Conservation (phyloP, 2,888 invertebrate genomes). For the Deilephila porcellus region DNA sequence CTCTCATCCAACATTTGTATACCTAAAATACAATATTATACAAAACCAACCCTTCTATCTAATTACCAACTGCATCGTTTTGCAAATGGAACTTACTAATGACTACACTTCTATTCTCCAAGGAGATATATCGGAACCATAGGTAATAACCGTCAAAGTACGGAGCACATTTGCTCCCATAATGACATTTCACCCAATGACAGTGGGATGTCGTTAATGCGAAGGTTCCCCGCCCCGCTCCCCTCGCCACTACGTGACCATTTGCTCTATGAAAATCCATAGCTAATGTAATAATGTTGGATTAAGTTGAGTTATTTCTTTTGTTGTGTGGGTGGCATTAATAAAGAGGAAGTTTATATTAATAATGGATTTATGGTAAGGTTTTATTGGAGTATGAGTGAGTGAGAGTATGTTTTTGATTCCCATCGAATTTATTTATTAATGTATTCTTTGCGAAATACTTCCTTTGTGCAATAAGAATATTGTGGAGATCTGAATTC, state of each 20-base stretch:
- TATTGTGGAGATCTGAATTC: too few relatives aligned
- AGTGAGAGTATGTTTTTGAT: too few relatives aligned
- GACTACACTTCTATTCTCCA: conserved; percentile 1
- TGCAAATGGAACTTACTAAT: not conserved
- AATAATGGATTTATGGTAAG: not conserved
- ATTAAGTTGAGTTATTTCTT: conserved; percentile 10
- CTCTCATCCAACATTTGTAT: too few relatives aligned
- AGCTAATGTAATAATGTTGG: conserved; percentile 19
- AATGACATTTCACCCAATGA: conserved; percentile 15
- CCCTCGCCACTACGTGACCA: conserved; percentile 10
- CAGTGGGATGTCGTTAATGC: conserved; percentile 20
- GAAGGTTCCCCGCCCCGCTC: not conserved
- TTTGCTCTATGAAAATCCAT: conserved; percentile 18
- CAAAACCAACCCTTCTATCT: not conserved
- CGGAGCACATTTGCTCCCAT: not conserved
- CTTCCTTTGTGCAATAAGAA: too few relatives aligned
- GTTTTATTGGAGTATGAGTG: too few relatives aligned
- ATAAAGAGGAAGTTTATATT: not conserved
- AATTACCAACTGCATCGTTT: not conserved
- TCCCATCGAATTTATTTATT: too few relatives aligned
- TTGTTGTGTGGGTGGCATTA: not conserved
- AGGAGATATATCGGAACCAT: not conserved
- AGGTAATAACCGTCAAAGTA: conserved; percentile 1
- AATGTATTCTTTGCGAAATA: too few relatives aligned
- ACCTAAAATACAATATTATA: too few relatives aligned